These are phyloP conservation scores for Columba livia DNA, from an alignment of 2,113 vertebrate genomes.

Conservation along the genomic window DNA sequence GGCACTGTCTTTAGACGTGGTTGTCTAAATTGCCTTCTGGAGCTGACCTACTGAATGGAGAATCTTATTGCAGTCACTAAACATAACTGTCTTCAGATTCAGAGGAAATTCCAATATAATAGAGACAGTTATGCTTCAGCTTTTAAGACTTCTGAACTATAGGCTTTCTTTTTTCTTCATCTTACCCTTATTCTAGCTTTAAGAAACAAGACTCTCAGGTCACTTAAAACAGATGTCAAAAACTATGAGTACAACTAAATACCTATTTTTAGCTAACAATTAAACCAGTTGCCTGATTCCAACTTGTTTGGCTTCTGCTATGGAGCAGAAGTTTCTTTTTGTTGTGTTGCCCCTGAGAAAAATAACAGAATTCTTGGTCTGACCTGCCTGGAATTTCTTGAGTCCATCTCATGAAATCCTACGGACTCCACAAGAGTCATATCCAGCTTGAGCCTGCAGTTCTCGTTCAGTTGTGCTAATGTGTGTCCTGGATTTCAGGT, in stretches of 20 bases:
- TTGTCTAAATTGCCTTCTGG: background rate
- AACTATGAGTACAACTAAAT: background rate
- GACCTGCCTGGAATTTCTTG: background rate
- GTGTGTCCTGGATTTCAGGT: background rate
- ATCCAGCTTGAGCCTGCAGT: background rate
- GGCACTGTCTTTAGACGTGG: background rate
- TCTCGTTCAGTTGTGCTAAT: background rate
- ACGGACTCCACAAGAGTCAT: background rate
- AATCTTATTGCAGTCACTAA: background rate
- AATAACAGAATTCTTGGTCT: background rate
- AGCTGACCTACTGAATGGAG: background rate
- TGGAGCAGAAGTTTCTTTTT: background rate
- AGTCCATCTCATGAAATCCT: background rate
- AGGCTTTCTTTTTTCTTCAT: background rate
- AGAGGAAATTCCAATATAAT: background rate
- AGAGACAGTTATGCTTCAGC: background rate
- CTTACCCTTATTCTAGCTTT: background rate
- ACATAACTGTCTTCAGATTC: background rate
- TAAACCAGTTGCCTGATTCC: background rate
- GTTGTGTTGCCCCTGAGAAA: background rate
- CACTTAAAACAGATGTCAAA: background rate
- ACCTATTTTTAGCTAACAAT: background rate
- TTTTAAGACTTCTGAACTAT: background rate
- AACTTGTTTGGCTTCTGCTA: background rate
- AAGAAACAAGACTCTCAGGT: background rate